These are phyloP conservation scores for Chaetorhynchus papuensis DNA, from an alignment of 2,113 vertebrate species.

Conservation along the genomic window DNA sequence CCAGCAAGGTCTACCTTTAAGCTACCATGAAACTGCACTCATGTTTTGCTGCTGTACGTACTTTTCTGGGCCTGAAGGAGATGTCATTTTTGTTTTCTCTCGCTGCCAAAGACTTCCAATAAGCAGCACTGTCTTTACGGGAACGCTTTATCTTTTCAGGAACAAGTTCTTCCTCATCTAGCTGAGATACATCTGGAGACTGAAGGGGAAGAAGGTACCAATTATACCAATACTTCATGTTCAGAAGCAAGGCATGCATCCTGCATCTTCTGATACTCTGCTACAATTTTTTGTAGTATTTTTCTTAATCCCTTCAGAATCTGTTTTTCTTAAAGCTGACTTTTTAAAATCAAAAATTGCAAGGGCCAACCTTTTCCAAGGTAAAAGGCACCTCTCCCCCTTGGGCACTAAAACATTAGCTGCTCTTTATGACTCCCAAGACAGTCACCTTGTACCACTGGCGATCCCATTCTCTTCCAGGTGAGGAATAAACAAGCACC, in stretches of 20 bases:
- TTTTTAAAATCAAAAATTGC: background rate
- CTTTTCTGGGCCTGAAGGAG: slow-evolving; percentile 81
- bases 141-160: slow-evolving; percentile 24
- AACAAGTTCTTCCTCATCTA: background rate
- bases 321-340: background rate
- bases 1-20: background rate
- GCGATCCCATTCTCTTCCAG: background rate
- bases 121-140: slow-evolving; percentile 60
- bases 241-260: background rate
- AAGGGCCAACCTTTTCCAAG: background rate
- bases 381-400: background rate
- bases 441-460: background rate
- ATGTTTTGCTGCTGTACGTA: slow-evolving; percentile 51
- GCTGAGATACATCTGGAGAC: background rate
- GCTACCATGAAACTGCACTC: accelerated
- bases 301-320: background rate
- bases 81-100: slow-evolving; percentile 68
- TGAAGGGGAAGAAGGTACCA: background rate
- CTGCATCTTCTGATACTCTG: background rate
- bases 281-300: background rate
- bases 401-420: background rate
- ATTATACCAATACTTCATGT: background rate
- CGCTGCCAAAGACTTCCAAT: slow-evolving; percentile 75
- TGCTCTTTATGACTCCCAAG: background rate
- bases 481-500: background rate